Percentiles rank a stretch among this genome's conserved stretches.
These are phyloP conservation scores for Drosophila chauvacae DNA, from an alignment of 1,140 invertebrate genomes.

Conservation along the genomic window DNA sequence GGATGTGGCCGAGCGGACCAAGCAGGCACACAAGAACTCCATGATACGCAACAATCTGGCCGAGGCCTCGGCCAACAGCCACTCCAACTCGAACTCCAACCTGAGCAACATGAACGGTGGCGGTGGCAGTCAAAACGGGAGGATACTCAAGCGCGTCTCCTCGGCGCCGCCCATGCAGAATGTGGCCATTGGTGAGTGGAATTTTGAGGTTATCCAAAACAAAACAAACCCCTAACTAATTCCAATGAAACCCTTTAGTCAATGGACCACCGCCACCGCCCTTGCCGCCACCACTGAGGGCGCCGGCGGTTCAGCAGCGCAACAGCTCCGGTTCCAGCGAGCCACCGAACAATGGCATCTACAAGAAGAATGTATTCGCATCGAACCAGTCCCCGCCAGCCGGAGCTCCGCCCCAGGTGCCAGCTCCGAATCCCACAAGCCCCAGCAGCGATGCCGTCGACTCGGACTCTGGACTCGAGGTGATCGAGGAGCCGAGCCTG, in stretches of 20 bases:
- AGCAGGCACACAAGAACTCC: slow-evolving; percentile 79
- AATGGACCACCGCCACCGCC: slow-evolving; percentile 87
- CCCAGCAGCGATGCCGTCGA: slow-evolving; percentile 59
- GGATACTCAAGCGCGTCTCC: slow-evolving; percentile 85
- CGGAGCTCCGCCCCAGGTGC: slow-evolving; percentile 16
- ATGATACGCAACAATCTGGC: slow-evolving; percentile 79
- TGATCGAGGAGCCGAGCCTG: slow-evolving; percentile 87
- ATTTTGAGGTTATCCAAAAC: background rate
- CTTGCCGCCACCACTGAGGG: slow-evolving; percentile 86
- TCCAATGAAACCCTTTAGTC: slow-evolving; percentile 25
- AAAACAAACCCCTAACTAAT: background rate
- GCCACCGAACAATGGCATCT: slow-evolving; percentile 30
- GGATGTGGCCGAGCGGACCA: slow-evolving; percentile 80
- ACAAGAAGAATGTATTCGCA: slow-evolving; percentile 58
- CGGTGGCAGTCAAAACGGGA: slow-evolving; percentile 47
- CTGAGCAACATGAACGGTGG: slow-evolving; percentile 45
- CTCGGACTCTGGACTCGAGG: slow-evolving; percentile 85
- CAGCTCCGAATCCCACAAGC: slow-evolving; percentile 1
- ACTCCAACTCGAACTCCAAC: slow-evolving; percentile 37
- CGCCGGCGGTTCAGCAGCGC: slow-evolving; percentile 70
- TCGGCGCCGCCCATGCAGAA: slow-evolving; percentile 85
- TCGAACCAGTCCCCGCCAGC: background rate
- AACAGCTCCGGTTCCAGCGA: slow-evolving; percentile 51
- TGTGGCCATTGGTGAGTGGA: slow-evolving; percentile 65
- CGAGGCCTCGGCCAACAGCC: slow-evolving; percentile 34